Base-by-base conservation (phyloP, 2,113 vertebrate genomes). In the Muntiacus reevesi region DNA sequence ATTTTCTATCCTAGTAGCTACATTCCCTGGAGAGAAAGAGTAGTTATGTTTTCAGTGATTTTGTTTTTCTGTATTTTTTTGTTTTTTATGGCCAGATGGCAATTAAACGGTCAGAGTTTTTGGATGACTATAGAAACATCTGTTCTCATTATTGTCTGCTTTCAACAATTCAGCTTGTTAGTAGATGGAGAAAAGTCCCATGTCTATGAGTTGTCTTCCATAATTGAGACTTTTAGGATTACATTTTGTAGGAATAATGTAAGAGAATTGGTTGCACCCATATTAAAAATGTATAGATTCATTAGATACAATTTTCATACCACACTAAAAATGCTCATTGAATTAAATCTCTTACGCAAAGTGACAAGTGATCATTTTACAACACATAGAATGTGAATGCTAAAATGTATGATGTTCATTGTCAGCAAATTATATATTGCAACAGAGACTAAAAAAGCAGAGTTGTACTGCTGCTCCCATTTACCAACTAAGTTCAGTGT, bases 31-130 rank as follows among this genome's bases (percentile, higher is more conserved):
- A 92, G 3, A 84, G 33, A 60, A 84, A 19, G 23, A 94, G 74
- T 28, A 55, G 11, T 52, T n/a, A 87, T 55, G 7, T 85, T 59
- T 78, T 87, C 50, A 78, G 59, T n/a, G 25, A 40, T 21, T 36
- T 45, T 71, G 11, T 71, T 36, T 78, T 50, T 86, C 47, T 50
- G 12, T 74, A 6, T 71, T 62, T 64, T 95, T 62, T 47, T 47
- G 45, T 47, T 50, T 50, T 50, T 12, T 60, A 45, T 76, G 15
- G 21, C 40, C 67, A 95, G 52, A 94, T 95, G 43, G 27, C 95
- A 97, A 87, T 71, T 83, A 83, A 86, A 47, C 40, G 21, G 52
- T 79, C 36, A 95, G 36, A 36, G 95, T 45, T 96, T 96, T 67
- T 62, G 15, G 62, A 81, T 95, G 40, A 95, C 2, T 59, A 43